A percentile compares a stretch with the other conserved stretches of the same genome.
Conservation (phyloP, 2,113 vertebrate species). For the Columbina picui region DNA sequence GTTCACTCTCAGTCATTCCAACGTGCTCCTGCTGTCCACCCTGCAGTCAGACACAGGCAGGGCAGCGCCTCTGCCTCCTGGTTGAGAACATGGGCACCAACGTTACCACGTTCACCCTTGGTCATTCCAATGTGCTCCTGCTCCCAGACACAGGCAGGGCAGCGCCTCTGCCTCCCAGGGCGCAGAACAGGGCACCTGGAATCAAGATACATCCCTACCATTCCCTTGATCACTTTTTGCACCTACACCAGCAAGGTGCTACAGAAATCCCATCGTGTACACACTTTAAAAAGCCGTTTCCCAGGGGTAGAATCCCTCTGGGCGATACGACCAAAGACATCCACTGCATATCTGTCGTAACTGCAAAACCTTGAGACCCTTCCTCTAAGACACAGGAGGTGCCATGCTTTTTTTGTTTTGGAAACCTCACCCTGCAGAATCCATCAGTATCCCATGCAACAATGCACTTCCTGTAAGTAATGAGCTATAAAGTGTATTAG, state of each 20-base stretch:
- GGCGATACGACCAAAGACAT: not conserved
- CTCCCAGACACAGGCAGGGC: not conserved
- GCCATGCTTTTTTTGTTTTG: not conserved
- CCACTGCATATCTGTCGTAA: not conserved
- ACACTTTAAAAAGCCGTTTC: not conserved
- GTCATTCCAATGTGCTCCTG: not conserved
- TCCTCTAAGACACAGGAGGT: not conserved
- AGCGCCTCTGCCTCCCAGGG: not conserved
- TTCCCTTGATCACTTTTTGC: not conserved
- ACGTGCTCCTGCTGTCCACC: not conserved
- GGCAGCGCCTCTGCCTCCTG: not conserved
- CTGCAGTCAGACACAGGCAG: not conserved
- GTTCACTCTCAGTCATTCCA: not conserved
- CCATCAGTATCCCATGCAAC: conserved; percentile 17
- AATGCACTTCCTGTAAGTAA: conserved; percentile 56
- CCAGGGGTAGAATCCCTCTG: not conserved
- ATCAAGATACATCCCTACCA: not conserved
- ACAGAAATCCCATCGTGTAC: not conserved
- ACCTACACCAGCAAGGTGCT: not conserved
- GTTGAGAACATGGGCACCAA: not conserved
- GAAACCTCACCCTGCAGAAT: conserved; percentile 32
- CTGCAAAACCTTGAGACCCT: not conserved
- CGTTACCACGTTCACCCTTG: not conserved
- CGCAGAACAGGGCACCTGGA: not conserved
- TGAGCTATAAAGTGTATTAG: conserved; percentile 42